A percentile compares a stretch with the other conserved stretches of the same genome.
These are phyloP conservation scores for Muntiacus reevesi DNA, from an alignment of 2,113 vertebrate genomes.

Conservation along the genomic window DNA sequence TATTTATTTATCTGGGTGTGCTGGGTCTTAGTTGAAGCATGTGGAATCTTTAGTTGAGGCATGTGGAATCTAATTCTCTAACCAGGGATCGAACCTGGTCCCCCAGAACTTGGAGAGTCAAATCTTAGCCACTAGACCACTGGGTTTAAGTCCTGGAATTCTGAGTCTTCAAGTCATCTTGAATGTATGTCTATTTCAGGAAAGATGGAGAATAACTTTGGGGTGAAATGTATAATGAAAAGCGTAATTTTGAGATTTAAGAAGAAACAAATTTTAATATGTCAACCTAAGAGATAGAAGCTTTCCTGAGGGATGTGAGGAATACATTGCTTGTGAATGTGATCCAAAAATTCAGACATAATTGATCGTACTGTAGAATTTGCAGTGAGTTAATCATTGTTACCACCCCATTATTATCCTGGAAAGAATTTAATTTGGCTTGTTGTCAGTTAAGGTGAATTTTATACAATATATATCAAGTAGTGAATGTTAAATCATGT, in stretches of 20 bases:
- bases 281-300: not conserved
- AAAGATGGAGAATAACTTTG: not conserved
- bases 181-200: not conserved
- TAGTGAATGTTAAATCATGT: not conserved
- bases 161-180: not conserved
- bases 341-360: not conserved
- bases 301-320: not conserved
- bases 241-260: not conserved
- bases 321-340: not conserved
- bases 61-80: not conserved
- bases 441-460: not conserved
- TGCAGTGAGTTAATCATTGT: not conserved
- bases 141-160: not conserved
- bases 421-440: not conserved
- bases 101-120: not conserved
- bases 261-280: not conserved
- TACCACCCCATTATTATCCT: not conserved
- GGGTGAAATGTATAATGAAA: not conserved
- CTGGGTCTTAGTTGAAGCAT: not conserved
- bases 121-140: not conserved
- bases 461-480: not conserved
- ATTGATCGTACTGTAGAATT: not conserved
- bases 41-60: not conserved
- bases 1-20: not conserved
- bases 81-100: not conserved